Percentiles rank a stretch among this genome's conserved stretches.
phyloP scores from a whole-genome alignment of 2,888 invertebrate species.

The Lamellibrachia satsuma region DNA sequence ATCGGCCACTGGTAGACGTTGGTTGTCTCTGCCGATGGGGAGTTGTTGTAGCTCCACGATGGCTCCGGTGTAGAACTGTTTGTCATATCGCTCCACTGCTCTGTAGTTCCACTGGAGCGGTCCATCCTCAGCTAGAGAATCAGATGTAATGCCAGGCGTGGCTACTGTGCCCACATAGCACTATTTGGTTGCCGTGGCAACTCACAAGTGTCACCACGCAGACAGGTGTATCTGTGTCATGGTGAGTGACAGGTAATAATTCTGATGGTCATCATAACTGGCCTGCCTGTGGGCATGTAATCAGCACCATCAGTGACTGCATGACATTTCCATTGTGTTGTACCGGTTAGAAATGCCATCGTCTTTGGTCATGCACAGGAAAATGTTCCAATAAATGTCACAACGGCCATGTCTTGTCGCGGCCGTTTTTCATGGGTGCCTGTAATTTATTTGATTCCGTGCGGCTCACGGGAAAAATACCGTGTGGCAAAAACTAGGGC shows the following conservation, averaged over 20 bases:
- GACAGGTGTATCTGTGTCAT: neutral
- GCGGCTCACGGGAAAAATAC: neutral
- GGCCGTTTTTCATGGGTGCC: neutral
- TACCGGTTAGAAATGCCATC: neutral
- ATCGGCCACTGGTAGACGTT: neutral
- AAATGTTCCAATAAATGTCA: neutral
- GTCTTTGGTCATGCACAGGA: constrained; percentile 1
- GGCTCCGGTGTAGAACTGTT: neutral
- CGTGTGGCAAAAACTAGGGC: neutral
- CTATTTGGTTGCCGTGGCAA: neutral
- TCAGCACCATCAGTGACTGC: neutral
- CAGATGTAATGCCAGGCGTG: neutral
- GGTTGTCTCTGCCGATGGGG: neutral
- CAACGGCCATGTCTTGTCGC: neutral
- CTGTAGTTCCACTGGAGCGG: neutral
- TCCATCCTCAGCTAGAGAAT: neutral
- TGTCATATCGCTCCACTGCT: neutral
- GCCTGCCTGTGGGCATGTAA: neutral
- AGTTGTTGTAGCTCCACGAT: no score
- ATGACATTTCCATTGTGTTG: neutral
- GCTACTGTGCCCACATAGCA: neutral
- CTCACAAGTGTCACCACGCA: neutral
- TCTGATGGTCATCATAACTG: neutral
- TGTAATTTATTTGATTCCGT: neutral
- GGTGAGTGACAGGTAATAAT: neutral